Evolutionary conservation across 2,888 invertebrate genomes (phyloP).

Genomic region (Leptopterna dolabrata): DNA sequence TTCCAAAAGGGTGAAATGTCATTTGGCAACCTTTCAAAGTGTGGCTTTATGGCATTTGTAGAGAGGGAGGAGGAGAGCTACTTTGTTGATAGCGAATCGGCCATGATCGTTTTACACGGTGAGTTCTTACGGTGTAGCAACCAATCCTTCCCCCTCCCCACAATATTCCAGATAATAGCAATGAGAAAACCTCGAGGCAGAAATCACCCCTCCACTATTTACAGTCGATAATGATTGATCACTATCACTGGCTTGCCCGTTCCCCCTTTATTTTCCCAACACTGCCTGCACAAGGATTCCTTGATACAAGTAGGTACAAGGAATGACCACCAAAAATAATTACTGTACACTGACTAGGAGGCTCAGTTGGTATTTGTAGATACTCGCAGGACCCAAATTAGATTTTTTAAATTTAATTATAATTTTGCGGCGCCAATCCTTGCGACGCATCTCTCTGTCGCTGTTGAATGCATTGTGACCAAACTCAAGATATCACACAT

Average conservation of each 20-base stretch:
- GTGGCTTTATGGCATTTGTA: slow-evolving; percentile 46
- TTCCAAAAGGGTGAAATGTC: slow-evolving; percentile 46
- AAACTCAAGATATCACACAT: no score
- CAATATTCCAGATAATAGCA: background rate
- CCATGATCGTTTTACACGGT: slow-evolving; percentile 14
- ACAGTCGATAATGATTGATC: slow-evolving; percentile 17
- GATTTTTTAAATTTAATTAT: no score
- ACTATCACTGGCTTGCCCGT: background rate
- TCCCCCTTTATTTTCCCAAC: background rate
- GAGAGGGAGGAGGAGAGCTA: background rate
- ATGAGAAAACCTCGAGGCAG: background rate
- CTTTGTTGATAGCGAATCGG: slow-evolving; percentile 36
- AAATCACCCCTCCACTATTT: background rate
- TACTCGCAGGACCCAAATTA: no score
- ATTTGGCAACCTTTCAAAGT: slow-evolving; percentile 49
- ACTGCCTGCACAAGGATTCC: no score
- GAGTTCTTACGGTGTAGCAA: background rate
- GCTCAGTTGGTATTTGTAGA: no score
- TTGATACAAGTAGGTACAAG: no score
- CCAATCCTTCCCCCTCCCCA: background rate
- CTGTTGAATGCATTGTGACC: no score
- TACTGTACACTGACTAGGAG: no score
- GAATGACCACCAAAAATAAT: no score
- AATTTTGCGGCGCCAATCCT: no score
- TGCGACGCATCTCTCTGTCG: no score